Evolutionary conservation across 2,113 vertebrate species (phyloP), one percentile per base, ranked within the genome.

Genomic region (Bombycilla garrulus): DNA sequence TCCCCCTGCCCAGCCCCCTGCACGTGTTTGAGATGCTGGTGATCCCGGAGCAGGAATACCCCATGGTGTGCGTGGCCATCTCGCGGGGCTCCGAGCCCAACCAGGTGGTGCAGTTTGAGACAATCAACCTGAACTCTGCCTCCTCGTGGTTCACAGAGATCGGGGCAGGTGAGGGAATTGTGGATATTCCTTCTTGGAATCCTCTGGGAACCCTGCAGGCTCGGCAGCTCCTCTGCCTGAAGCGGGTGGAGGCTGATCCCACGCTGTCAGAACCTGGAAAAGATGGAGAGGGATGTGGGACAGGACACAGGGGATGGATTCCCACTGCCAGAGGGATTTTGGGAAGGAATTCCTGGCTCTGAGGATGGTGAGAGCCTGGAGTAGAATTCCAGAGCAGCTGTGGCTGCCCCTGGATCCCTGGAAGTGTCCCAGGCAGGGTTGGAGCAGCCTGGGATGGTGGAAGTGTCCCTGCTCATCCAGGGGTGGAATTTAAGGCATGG

Each of bases 71-170:
- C 15, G 99, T 99, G 51, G 99, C 99, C 25, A 98, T 99, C 97
- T 99, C 99, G 91, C 98, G 98, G 92, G 99, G 99, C 56, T 77
- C 90, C 0, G 99, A 99, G 84, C 96, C 98, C 1, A 97, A 98
- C 61, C 99, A 99, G 95, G 98, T 99, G 10, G 99, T 99, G 95
- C 99, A 98, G 94, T 99, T 99, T 50, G 99, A 99, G 98, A 99
- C 99, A 96, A 99, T 99, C 98, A 99, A 99, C 98, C 98, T 99
- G 93, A 99, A 99, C 97, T 99, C 99, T 22, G 99, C 99, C 45
- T 99, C 99, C 31, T 99, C 99, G 4, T 99, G 99, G 99, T 99
- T 99, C 98, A 99, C 99, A 18, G 98, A 99, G 89, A 99, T 99
- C 4, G 99, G 98, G 88, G 98, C 98, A 96, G 98, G 99, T 99